phyloP scores from a whole-genome alignment of 2,888 invertebrate genomes.

The Yponomeuta plumbellus region DNA sequence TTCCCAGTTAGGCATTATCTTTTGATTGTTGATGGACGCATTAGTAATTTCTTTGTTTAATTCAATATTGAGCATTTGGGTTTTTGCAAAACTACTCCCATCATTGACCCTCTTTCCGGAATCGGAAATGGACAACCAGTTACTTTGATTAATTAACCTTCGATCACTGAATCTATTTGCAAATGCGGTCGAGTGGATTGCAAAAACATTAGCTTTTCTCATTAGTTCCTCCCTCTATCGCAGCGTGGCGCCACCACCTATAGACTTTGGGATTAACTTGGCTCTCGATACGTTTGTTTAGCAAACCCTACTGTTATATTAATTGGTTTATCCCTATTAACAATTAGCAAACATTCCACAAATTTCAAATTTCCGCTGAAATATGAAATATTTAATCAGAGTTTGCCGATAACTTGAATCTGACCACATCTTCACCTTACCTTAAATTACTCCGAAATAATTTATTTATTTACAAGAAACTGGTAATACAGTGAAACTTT shows the following conservation, averaged over 20 bases:
- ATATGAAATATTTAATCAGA: not conserved
- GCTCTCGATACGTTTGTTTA: conserved; percentile 1
- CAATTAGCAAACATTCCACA: not conserved
- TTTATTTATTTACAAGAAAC: too few relatives aligned
- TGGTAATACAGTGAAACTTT: not conserved
- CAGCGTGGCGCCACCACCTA: conserved; percentile 5
- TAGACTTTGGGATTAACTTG: not conserved
- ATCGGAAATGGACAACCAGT: not conserved
- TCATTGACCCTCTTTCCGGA: not conserved
- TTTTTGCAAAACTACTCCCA: not conserved
- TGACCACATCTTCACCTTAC: not conserved
- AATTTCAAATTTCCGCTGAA: not conserved
- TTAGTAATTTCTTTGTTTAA: not conserved
- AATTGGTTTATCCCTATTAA: conserved; percentile 1
- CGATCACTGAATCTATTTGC: not conserved
- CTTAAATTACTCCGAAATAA: not conserved
- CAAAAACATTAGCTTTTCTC: conserved; percentile 10
- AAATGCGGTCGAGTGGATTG: conserved; percentile 1
- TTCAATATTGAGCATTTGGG: not conserved
- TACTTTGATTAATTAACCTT: not conserved
- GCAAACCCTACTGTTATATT: not conserved
- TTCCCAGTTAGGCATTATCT: not conserved
- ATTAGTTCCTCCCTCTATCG: conserved; percentile 5
- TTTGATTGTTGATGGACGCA: not conserved
- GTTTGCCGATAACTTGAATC: not conserved